A percentile compares a stretch with the other conserved stretches of the same genome.
phyloP scores from a whole-genome alignment of 2,113 vertebrate genomes.

The Empidonax traillii region DNA sequence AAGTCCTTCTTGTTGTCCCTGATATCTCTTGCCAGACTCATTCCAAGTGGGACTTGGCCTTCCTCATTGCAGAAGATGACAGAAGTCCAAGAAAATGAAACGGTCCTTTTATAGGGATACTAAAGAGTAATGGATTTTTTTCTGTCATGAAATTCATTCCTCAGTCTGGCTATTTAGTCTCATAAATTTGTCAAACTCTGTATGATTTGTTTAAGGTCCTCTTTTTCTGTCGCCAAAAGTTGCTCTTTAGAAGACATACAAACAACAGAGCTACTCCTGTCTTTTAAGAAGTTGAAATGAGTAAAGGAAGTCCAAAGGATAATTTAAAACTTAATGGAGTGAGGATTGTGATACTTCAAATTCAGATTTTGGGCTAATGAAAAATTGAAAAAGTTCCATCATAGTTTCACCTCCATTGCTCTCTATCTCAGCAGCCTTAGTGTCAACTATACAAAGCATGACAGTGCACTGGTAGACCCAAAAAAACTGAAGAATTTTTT shows the following conservation, averaged over 20 bases:
- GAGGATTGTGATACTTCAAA: not conserved
- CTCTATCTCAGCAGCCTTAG: not conserved
- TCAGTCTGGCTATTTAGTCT: not conserved
- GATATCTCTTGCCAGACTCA: not conserved
- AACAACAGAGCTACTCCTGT: not conserved
- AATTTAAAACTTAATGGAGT: not conserved
- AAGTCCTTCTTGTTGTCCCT: not conserved
- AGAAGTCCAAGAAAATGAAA: not conserved
- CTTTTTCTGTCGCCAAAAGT: not conserved
- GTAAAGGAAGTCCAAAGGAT: not conserved
- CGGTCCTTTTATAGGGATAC: not conserved
- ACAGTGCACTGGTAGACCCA: not conserved
- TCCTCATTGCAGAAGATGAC: not conserved
- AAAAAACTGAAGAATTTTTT: not conserved
- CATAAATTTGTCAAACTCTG: not conserved
- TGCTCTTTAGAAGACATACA: not conserved
- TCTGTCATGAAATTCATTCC: not conserved
- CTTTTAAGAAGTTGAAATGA: not conserved
- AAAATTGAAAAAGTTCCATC: not conserved
- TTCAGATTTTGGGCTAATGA: not conserved
- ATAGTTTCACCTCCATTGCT: not conserved
- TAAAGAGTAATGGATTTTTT: not conserved
- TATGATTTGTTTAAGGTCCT: not conserved
- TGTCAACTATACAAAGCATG: not conserved
- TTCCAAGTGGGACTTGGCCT: not conserved